Conservation (phyloP, 2,797 vertebrate genomes). For the Octomys mimax region DNA sequence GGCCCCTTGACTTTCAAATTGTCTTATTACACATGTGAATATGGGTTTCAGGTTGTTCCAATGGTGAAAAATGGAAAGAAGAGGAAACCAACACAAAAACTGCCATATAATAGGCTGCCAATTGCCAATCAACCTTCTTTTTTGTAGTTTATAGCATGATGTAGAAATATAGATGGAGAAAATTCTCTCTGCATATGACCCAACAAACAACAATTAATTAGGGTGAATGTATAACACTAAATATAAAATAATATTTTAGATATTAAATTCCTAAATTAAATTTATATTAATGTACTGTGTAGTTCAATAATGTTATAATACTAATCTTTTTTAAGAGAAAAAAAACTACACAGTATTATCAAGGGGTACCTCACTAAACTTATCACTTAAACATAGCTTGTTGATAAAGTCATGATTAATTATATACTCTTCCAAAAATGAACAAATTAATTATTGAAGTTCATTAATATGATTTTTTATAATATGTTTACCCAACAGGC, state of each 20-base stretch:
- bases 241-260: neutral
- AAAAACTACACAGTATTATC: neutral
- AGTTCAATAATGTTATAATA: constrained; percentile 2
- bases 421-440: neutral
- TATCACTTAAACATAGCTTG: neutral
- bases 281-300: neutral
- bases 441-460: neutral
- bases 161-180: neutral
- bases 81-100: neutral
- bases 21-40: neutral
- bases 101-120: neutral
- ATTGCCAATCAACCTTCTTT: neutral
- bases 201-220: neutral
- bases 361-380: constrained; percentile 16
- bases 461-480: neutral
- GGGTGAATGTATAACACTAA: neutral
- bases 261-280: constrained; percentile 21
- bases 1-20: neutral
- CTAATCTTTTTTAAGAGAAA: neutral
- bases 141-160: neutral
- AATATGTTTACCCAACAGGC: neutral
- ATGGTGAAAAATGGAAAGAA: neutral
- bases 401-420: neutral
- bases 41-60: neutral
- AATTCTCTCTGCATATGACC: neutral